Base-by-base conservation (phyloP, 1,140 invertebrate genomes). In the Drosophila triauraria region DNA sequence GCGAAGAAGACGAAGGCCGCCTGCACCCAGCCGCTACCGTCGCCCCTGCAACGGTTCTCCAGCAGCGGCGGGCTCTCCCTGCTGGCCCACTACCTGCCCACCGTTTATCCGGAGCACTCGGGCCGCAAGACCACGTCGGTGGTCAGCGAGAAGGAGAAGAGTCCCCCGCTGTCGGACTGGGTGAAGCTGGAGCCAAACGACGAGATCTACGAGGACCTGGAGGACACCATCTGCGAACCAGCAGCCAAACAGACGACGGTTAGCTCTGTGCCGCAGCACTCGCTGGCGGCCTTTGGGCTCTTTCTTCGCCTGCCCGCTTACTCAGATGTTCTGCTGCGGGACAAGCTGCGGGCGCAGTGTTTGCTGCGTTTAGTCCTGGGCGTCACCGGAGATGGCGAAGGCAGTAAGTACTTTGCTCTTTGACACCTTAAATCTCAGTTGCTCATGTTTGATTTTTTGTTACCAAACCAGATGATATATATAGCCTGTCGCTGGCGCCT, bases 301-400 rank as follows among this genome's bases (percentile, higher is more conserved):
- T 97, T 99, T 86, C 93, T 99, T 9, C 94, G 97, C 48, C 93
- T 99, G 63, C 97, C 97, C 0, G 96, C 97, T 6, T 99, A 98
- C 92, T 97, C 97, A 1, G 97, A 97, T 91, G 96, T 97, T 4
- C 88, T 99, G 32, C 93, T 98, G 1, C 95, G 96, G 86, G 97
- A 98, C 92, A 95, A 96, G 57, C 95, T 96, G 80, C 95, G 96
- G 48, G 97, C 98, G 0, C 96, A 97, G 82, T 98, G 97, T 93
- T 93, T 98, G 47, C 93, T 99, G 38, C 94, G 97, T 6, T 93
- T 99, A 20, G 96, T 98, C 15, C 94, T 98, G 9, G 98, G 98
- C 2, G 97, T 98, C 0, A 97, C 96, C 1, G 97, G 98, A 85
- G 97, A 98, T 91, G 97, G 97, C 42, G 97, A 98, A 93, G 97